Evolutionary conservation across 2,113 vertebrate species (phyloP), one percentile per base, ranked within the genome.

Genomic region (Pelusios castaneus): DNA sequence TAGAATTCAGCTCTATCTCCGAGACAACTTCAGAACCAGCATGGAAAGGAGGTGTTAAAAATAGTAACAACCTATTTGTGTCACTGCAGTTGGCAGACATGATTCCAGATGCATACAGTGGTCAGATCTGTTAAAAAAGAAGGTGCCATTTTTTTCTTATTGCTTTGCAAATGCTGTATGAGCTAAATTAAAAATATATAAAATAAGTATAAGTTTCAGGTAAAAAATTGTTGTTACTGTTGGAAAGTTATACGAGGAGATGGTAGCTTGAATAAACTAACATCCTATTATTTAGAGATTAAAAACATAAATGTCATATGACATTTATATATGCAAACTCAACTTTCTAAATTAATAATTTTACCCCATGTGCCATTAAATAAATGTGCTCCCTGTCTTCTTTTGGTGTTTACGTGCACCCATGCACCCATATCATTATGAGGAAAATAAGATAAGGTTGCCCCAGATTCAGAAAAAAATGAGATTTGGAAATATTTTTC

Each of bases 401-500:
- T 81, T 4, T 38, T 17, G 91, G 1, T 43, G 22, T 11, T 6
- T 85, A 4, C n/a, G 2, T 51, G 25, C 67, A 41, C 38, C 4
- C 34, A 2, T 51, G 25, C 67, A 41, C 38, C 4, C 34, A 5
- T 89, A 13, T 52, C 87, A 21, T 85, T 82, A 47, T 63, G 10
- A 77, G 75, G 34, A 6, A 81, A 16, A 10, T 38, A 52, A 86
- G 19, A 47, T 1, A 54, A 31, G 9, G 11, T 17, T 87, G 19
- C 49, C 83, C 38, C 58, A 49, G 34, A 75, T 85, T 76, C 60
- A 81, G 82, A 19, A 94, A 27, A 19, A 79, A 73, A 41, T n/a
- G 90, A 29, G 11, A 86, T 76, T 76, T 76, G 43, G 82, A 94
- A 95, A 94, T 58, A 56, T 47, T 89, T 49, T 5, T 92, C 76